Percentiles rank a stretch among this genome's conserved stretches.
Evolutionary conservation across 2,113 vertebrate species (phyloP).

Genomic region (Tupaia tana): DNA sequence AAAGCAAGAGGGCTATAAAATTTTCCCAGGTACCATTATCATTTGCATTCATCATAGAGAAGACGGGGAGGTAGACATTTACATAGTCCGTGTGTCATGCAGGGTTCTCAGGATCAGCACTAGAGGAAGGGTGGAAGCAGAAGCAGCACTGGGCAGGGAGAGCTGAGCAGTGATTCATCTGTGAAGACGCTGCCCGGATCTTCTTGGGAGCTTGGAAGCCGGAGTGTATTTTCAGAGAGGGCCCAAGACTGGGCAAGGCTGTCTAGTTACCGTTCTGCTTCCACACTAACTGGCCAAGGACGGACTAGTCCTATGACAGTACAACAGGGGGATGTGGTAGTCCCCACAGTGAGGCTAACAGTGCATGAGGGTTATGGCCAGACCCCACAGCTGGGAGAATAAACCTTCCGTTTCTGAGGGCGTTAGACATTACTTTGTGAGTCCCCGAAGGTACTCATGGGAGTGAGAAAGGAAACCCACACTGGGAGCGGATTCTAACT

Average conservation of each 20-base stretch:
- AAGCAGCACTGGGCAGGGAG: neutral
- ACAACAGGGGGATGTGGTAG: neutral
- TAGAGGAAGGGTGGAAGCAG: neutral
- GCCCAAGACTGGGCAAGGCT: neutral
- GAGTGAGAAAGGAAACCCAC: neutral
- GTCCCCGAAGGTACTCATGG: neutral
- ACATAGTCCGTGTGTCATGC: rapidly evolving
- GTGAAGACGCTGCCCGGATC: neutral
- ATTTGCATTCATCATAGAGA: neutral
- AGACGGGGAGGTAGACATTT: too few relatives aligned
- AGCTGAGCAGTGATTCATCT: too few relatives aligned
- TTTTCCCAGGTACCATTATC: neutral
- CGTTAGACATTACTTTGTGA: neutral
- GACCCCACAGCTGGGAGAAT: neutral
- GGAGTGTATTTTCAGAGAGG: neutral
- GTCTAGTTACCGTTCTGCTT: neutral
- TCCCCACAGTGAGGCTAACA: neutral
- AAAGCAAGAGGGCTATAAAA: neutral
- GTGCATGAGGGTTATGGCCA: too few relatives aligned
- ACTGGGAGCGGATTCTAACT: rapidly evolving
- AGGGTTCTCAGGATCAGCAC: neutral
- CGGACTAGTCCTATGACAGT: neutral
- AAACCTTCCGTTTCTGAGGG: neutral
- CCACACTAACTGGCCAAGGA: neutral
- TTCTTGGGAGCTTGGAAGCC: too few relatives aligned